phyloP scores from a whole-genome alignment of 2,888 invertebrate species.

The Stictocephala bisonia region DNA sequence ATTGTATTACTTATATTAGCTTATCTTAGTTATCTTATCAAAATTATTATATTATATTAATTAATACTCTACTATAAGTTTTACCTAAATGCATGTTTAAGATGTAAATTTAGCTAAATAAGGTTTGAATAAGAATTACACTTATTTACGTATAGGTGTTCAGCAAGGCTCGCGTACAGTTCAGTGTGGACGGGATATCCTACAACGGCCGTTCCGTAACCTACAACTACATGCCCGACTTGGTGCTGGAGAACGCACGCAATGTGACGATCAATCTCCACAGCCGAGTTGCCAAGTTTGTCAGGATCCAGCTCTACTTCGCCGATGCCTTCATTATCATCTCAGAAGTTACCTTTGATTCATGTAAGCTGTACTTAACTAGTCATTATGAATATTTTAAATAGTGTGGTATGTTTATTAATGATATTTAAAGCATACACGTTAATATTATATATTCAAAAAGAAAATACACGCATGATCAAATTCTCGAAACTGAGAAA shows the following conservation, averaged over 20 bases:
- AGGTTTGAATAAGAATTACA: no score
- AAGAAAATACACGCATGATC: no score
- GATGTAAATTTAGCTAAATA: no score
- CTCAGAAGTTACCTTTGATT: constrained; percentile 75
- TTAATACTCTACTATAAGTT: neutral
- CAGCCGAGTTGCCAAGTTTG: constrained; percentile 70
- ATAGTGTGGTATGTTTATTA: neutral
- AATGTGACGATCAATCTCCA: constrained; percentile 76
- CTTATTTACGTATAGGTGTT: constrained; percentile 71
- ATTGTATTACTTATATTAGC: no score
- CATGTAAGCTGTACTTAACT: constrained; percentile 65
- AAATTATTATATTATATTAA: neutral
- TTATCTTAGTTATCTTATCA: no score
- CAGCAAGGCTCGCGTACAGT: constrained; percentile 73
- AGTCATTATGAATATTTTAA: neutral
- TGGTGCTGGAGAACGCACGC: constrained; percentile 73
- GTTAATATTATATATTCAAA: no score
- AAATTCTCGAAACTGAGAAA: no score
- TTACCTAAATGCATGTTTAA: no score
- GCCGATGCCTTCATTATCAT: constrained; percentile 78
- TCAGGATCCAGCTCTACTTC: constrained; percentile 74
- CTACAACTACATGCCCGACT: constrained; percentile 72
- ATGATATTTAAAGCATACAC: no score
- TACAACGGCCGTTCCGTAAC: constrained; percentile 69
- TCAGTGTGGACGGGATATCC: constrained; percentile 71